These are phyloP conservation scores for Mugil cephalus DNA, from an alignment of 2,113 vertebrate species.

Conservation along the genomic window DNA sequence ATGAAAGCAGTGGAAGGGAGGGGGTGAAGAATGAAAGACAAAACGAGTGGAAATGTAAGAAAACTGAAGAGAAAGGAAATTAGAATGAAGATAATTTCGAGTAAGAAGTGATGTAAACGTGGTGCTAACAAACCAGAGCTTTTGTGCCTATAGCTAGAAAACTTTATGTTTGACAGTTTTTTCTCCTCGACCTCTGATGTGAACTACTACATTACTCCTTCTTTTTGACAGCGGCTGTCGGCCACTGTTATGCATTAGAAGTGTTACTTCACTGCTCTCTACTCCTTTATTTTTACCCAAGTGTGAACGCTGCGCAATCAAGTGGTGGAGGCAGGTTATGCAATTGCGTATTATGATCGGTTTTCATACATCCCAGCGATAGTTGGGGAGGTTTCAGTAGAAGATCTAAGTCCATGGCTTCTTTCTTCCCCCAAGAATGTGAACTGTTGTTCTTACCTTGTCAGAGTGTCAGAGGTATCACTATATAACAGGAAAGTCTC, in stretches of 20 bases:
- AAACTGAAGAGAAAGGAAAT: neutral
- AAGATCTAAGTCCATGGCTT: slow-evolving; percentile 20
- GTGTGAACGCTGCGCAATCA: slow-evolving; percentile 37
- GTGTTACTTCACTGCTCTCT: slow-evolving; percentile 47
- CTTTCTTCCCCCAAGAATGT: neutral
- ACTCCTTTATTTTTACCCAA: slow-evolving; percentile 61
- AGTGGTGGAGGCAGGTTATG: slow-evolving; percentile 49
- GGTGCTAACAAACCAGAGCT: no score
- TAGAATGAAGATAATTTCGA: neutral
- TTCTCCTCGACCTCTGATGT: slow-evolving; percentile 1
- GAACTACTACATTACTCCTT: neutral
- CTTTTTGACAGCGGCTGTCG: neutral
- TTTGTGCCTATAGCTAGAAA: no score
- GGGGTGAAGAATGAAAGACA: neutral
- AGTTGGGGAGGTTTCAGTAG: neutral
- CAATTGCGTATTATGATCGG: slow-evolving; percentile 36
- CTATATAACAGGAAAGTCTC: no score
- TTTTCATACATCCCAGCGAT: neutral
- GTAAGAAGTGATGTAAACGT: no score
- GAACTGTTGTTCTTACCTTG: slow-evolving; percentile 5
- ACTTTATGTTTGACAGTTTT: slow-evolving; percentile 5
- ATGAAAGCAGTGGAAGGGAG: neutral
- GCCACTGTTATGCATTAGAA: slow-evolving; percentile 25
- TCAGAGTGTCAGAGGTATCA: neutral
- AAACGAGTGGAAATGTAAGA: neutral